Evolutionary conservation across 1,140 invertebrate species (phyloP), one percentile per base, ranked within the genome.

Genomic region (Drosophila grimshawi): DNA sequence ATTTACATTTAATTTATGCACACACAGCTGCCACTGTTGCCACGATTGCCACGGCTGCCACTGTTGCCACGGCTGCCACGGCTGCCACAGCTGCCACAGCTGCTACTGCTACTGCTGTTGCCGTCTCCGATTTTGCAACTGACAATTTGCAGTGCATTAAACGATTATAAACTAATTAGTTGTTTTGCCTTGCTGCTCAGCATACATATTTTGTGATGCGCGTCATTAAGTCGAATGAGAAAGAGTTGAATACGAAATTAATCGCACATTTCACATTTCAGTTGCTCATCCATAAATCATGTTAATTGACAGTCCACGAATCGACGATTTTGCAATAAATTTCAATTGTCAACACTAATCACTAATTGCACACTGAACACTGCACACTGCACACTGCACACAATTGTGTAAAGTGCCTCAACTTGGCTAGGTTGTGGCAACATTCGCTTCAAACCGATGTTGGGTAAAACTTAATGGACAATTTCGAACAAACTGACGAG

Each of bases 1-100:
- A 86, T 77, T 86, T 86, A 77, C 88, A 86, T 86, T 86, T 86
- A 86, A 86, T 86, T 88, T 86, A 86, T 86, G 83, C 83, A 88
- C 82, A 86, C 83, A 83, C 81, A 79, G 71, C 71, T 67, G 64
- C 57, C 56, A 39, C 65, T 39, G 43, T 51, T 56, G 49, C 39
- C 51, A 27, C 57, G 32, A 10, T 8, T 39, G 43, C 19, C 19
- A 19, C 19, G 19, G 19, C 0, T 19, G 19, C 19, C 0, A 19
- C 19, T 0, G 19, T 0, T 56, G 49, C 39, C 51, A 27, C 57
- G 32, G 29, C 29, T 39, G 43, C 19, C 19, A 19, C 19, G 19
- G 19, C 0, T 19, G 19, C 19, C 0, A 19, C 19, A 1, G 19
- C 0, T 56, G 49, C 39, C 51, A 27, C 57, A 46, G 29, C 29